phyloP scores from a whole-genome alignment of 2,888 invertebrate species.

The Drosophila nigricruria region DNA sequence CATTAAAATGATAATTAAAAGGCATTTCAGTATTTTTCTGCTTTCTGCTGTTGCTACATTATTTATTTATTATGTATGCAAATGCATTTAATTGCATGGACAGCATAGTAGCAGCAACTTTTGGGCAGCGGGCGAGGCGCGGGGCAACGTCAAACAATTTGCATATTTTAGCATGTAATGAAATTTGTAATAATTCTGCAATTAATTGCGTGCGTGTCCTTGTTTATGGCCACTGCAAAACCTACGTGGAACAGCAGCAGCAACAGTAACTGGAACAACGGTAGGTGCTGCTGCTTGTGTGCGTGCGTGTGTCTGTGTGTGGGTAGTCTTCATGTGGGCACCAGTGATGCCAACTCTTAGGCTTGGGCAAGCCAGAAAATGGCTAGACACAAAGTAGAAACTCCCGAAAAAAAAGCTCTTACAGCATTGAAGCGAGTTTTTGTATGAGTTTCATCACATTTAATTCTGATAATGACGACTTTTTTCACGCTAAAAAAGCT shows the following conservation, averaged over 20 bases:
- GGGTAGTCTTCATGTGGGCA: slow-evolving; percentile 8
- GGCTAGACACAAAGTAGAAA: too few species aligned
- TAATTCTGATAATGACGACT: too few species aligned
- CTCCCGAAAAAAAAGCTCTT: too few species aligned
- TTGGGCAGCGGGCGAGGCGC: slow-evolving; percentile 4
- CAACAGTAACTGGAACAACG: slow-evolving; percentile 40
- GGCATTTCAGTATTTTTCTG: slow-evolving; percentile 47
- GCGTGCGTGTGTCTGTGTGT: slow-evolving; percentile 9
- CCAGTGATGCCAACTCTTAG: too few species aligned
- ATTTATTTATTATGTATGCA: slow-evolving; percentile 82
- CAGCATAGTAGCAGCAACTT: slow-evolving; percentile 27
- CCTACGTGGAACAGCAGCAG: slow-evolving; percentile 39
- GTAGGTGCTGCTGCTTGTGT: slow-evolving; percentile 6
- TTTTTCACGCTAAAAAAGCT: too few species aligned
- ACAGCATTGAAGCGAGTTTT: too few species aligned
- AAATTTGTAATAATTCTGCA: slow-evolving; percentile 83
- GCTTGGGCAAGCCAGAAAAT: too few species aligned
- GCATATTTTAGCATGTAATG: slow-evolving; percentile 82
- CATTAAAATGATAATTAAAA: slow-evolving; percentile 83
- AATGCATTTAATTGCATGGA: slow-evolving; percentile 82
- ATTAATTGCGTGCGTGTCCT: slow-evolving; percentile 81
- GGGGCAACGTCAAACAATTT: slow-evolving; percentile 72
- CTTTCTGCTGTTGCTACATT: slow-evolving; percentile 64
- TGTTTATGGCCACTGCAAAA: slow-evolving; percentile 57
- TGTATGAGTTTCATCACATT: too few species aligned